A percentile compares a stretch with the other conserved stretches of the same genome.
Conservation (phyloP, 2,888 invertebrate genomes). For the Enoplolaimus lenunculus region DNA sequence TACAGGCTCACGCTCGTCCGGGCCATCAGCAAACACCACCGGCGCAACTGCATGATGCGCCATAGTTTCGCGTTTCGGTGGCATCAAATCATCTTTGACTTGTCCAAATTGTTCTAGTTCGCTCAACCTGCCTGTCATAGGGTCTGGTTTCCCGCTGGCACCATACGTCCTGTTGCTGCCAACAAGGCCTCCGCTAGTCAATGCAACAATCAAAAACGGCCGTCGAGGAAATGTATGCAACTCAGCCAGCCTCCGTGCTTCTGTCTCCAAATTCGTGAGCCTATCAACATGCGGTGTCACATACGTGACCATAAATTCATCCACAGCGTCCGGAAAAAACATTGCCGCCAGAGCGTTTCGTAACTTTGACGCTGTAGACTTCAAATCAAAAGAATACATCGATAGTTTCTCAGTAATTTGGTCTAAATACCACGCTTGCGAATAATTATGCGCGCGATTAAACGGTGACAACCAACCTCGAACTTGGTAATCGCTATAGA, state of each 20-base stretch:
- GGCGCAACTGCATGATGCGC: no score
- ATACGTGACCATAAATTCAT: constrained; percentile 31
- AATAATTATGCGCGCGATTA: constrained; percentile 28
- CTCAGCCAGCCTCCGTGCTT: not conserved
- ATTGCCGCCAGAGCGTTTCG: constrained; percentile 26
- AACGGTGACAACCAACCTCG: constrained; percentile 32
- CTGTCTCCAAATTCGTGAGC: constrained; percentile 2
- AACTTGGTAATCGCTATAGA: constrained; percentile 24
- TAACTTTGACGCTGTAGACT: not conserved
- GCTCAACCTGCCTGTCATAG: no score
- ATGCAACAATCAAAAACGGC: constrained; percentile 15
- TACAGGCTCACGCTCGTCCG: no score
- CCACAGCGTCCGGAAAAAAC: constrained; percentile 31
- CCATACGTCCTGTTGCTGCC: no score
- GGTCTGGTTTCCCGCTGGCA: no score
- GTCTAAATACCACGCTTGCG: constrained; percentile 29
- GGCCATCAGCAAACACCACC: no score
- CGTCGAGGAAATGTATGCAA: constrained; percentile 14
- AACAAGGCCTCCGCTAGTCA: no score
- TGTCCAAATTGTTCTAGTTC: no score
- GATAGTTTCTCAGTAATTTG: constrained; percentile 19
- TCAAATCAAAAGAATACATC: not conserved
- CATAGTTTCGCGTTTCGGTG: no score
- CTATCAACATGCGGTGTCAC: constrained; percentile 19
- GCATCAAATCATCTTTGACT: no score